A percentile compares a stretch with the other conserved stretches of the same genome.
Evolutionary conservation across 2,888 invertebrate species (phyloP).

Genomic region (Polymixis lichenea): DNA sequence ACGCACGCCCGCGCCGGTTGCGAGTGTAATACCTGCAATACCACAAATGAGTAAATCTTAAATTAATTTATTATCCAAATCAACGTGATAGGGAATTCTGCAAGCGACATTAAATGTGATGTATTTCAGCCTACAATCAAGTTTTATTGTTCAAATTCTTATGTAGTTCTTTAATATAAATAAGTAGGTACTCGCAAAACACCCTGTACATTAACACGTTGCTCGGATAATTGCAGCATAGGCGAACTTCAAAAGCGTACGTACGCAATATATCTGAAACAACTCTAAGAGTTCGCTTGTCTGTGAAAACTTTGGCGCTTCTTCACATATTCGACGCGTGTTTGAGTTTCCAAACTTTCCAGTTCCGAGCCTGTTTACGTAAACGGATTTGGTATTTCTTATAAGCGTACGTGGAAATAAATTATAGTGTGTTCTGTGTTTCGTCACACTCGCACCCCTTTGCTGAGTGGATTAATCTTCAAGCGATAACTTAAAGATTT

Average conservation of each 20-base stretch:
- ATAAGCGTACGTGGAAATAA: conserved; percentile 37
- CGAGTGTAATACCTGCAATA: too few species aligned
- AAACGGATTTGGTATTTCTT: conserved; percentile 63
- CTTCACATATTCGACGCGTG: conserved; percentile 59
- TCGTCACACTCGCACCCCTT: conserved; percentile 23
- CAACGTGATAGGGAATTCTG: too few species aligned
- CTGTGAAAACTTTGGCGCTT: conserved; percentile 55
- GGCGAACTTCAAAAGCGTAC: conserved; percentile 45
- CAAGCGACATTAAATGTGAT: too few species aligned
- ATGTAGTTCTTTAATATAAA: neutral
- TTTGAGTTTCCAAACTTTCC: conserved; percentile 56
- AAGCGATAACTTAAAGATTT: conserved; percentile 3
- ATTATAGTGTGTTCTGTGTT: conserved; percentile 30
- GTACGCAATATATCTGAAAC: conserved; percentile 46
- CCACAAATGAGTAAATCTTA: too few species aligned
- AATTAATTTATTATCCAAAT: too few species aligned
- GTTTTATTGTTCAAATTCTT: neutral
- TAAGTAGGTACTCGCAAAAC: conserved; percentile 7
- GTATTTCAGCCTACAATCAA: neutral
- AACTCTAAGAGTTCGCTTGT: conserved; percentile 57
- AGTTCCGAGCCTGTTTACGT: conserved; percentile 56
- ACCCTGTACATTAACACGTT: conserved; percentile 54
- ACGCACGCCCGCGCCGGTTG: too few species aligned
- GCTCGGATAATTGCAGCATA: conserved; percentile 53
- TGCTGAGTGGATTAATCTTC: conserved; percentile 14